Percentiles rank a stretch among this genome's conserved stretches.
Conservation (phyloP, 2,113 vertebrate genomes). For the Cebidichthys violaceus region DNA sequence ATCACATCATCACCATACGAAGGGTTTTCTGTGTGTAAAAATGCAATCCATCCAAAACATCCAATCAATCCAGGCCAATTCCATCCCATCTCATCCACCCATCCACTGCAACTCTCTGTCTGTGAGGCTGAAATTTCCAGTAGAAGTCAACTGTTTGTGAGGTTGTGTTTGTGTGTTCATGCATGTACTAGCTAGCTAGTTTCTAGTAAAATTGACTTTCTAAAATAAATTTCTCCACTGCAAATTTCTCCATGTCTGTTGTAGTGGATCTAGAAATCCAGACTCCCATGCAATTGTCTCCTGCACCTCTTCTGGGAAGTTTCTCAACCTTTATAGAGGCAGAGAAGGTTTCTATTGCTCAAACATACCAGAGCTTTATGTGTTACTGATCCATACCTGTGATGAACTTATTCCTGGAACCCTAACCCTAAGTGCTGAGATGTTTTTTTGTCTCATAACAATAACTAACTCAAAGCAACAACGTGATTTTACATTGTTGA, state of each 20-base stretch:
- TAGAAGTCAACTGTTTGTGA: not conserved
- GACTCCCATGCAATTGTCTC: not conserved
- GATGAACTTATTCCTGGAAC: not conserved
- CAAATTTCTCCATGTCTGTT: not conserved
- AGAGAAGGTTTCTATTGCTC: not conserved
- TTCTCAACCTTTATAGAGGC: not conserved
- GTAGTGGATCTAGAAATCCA: not conserved
- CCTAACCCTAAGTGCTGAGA: constrained; percentile 3
- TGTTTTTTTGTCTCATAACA: not conserved
- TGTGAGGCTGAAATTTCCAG: not conserved
- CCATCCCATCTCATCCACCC: no score
- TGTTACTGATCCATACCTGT: not conserved
- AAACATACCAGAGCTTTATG: not conserved
- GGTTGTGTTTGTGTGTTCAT: not conserved
- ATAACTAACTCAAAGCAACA: not conserved
- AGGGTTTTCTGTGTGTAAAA: not conserved
- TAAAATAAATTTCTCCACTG: not conserved
- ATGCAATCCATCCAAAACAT: not conserved
- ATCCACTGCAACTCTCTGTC: not conserved
- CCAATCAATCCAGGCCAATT: not conserved
- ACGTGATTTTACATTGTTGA: not conserved
- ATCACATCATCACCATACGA: not conserved
- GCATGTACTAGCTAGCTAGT: not conserved
- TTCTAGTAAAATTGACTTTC: not conserved
- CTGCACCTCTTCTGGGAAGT: not conserved